phyloP scores from a whole-genome alignment of 2,888 invertebrate species.

The Campoletis raptor region DNA sequence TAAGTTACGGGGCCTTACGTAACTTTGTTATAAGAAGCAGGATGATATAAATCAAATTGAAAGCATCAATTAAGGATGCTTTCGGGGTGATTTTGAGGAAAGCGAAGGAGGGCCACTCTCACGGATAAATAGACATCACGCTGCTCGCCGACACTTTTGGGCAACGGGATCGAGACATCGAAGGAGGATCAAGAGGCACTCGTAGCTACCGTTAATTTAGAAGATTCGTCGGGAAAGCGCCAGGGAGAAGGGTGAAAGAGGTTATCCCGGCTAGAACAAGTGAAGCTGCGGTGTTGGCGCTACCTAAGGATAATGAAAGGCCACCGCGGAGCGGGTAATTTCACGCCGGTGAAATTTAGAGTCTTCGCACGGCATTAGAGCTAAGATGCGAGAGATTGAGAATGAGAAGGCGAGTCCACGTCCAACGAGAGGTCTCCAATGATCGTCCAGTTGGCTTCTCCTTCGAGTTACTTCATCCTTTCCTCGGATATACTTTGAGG shows the following conservation, averaged over 20 bases:
- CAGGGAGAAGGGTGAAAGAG: slow-evolving; percentile 12
- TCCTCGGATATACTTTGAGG: slow-evolving; percentile 18
- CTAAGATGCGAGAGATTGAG: slow-evolving; percentile 46
- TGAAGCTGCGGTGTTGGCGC: slow-evolving; percentile 44
- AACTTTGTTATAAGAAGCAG: slow-evolving; percentile 38
- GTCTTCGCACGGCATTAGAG: slow-evolving; percentile 69
- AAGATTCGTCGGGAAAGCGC: slow-evolving; percentile 34
- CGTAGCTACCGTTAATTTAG: slow-evolving; percentile 69
- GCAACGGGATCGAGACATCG: slow-evolving; percentile 69
- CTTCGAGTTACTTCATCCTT: slow-evolving; percentile 1
- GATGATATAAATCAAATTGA: slow-evolving; percentile 39
- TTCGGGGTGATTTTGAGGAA: slow-evolving; percentile 28
- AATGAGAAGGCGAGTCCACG: slow-evolving; percentile 41
- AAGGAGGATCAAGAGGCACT: slow-evolving; percentile 36
- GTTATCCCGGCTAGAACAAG: slow-evolving; percentile 8
- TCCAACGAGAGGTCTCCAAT: slow-evolving; percentile 51
- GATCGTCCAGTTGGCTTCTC: slow-evolving; percentile 41
- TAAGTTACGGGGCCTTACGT: slow-evolving; percentile 3
- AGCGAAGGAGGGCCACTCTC: slow-evolving; percentile 1
- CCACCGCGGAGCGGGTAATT: slow-evolving; percentile 68
- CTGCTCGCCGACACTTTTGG: slow-evolving; percentile 51
- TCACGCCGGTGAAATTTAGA: slow-evolving; percentile 73
- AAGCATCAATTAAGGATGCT: slow-evolving; percentile 50
- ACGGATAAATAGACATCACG: slow-evolving; percentile 45
- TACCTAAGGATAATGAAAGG: slow-evolving; percentile 70